Base-by-base conservation (phyloP, 2,888 invertebrate species). In the Pyrocoelia pectoralis region DNA sequence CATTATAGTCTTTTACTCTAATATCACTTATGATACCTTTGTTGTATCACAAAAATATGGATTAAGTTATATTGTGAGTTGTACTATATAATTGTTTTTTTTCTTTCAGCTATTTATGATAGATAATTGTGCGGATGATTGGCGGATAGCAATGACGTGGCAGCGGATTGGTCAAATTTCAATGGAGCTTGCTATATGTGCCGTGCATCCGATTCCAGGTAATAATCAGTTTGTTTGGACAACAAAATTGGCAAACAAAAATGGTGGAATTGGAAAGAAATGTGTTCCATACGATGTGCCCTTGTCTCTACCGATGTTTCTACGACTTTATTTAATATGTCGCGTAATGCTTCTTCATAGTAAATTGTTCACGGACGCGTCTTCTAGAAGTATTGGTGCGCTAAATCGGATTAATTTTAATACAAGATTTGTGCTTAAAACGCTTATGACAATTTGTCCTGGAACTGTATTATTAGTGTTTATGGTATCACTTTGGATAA, bases 61-160 rank as follows among this genome's bases (percentile, higher is more conserved):
- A n/a, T n/a, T n/a, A n/a, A n/a, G n/a, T n/a, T n/a, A n/a, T n/a
- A n/a, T n/a, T n/a, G n/a, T n/a, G n/a, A n/a, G n/a, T 15, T 43
- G 15, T 43, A 6, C 41, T 43, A 43, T 13, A 24, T 50, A 50
- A 24, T 24, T 24, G 9, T 28, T 12, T 29, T 2, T 48, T 14
- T 33, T 52, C n/a, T 52, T 52, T 29, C 89, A 99, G 98, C 89
- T 99, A 85, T 99, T 98, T 88, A 98, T 98, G 94, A 97, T 98
- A 86, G 98, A 99, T 89, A 99, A 99, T 88, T 98, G 98, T 86
- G 97, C 98, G 72, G 99, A 99, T 83, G 99, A 99, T 86, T 99
- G 99, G 99, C 89, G 98, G 81, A 99, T 99, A 84, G 98, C 98
- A 77, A 97, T 99, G 93, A 98, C 98, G 74, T 96, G 95, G 92